These are phyloP conservation scores for Xestia sexstrigata DNA, from an alignment of 2,888 invertebrate species.

Conservation along the genomic window DNA sequence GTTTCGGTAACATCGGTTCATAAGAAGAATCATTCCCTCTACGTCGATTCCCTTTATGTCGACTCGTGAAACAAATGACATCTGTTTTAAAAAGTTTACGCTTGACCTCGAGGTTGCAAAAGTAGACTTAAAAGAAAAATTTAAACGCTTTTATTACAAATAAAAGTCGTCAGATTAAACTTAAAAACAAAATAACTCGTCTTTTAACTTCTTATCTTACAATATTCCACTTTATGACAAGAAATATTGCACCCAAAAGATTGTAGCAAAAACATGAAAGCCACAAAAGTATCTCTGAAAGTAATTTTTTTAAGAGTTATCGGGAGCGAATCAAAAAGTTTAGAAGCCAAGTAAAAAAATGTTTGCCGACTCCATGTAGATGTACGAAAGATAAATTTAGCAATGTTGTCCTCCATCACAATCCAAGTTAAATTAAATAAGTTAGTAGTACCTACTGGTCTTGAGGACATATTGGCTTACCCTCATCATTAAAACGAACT, in stretches of 20 bases:
- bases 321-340: slow-evolving; percentile 38
- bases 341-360: slow-evolving; percentile 24
- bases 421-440: slow-evolving; percentile 59
- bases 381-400: slow-evolving; percentile 13
- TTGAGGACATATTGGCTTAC: slow-evolving; percentile 22
- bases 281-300: slow-evolving; percentile 16
- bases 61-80: too few relatives aligned
- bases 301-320: slow-evolving; percentile 33
- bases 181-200: not conserved
- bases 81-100: too few relatives aligned
- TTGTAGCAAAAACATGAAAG: slow-evolving; percentile 23
- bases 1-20: not conserved
- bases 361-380: slow-evolving; percentile 18
- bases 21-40: too few relatives aligned
- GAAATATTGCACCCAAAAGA: slow-evolving; percentile 10
- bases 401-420: slow-evolving; percentile 16
- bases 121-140: too few relatives aligned
- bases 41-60: too few relatives aligned
- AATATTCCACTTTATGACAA: slow-evolving; percentile 5
- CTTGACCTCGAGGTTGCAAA: too few relatives aligned
- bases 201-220: slow-evolving; percentile 28
- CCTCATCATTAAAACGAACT: slow-evolving; percentile 34
- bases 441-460: slow-evolving; percentile 18
- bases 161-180: slow-evolving; percentile 1
- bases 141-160: too few relatives aligned